Conservation (phyloP, 2,113 vertebrate species). For the Indri indri region DNA sequence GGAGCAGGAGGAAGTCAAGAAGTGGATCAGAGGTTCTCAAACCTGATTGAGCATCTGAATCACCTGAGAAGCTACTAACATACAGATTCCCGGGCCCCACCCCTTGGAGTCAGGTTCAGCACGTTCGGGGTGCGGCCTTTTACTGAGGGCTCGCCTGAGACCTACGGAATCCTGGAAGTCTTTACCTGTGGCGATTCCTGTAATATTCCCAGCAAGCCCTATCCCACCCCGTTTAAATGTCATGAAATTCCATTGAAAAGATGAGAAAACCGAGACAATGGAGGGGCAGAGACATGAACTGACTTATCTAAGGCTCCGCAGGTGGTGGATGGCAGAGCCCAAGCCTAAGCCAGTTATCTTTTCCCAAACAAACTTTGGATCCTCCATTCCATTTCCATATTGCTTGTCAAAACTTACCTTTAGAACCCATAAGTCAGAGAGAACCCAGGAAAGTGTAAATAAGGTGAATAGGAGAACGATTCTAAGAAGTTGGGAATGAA, state of each 20-base stretch:
- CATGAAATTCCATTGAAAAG: not conserved
- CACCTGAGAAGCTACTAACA: not conserved
- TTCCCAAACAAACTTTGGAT: not conserved
- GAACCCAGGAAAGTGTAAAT: not conserved
- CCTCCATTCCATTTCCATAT: not conserved
- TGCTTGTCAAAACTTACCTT: not conserved
- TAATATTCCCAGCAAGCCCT: not conserved
- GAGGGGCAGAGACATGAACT: not conserved
- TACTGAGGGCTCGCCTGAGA: fast-evolving
- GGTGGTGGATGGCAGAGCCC: not conserved
- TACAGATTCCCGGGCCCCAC: not conserved
- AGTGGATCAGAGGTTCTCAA: not conserved
- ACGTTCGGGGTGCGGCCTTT: not conserved
- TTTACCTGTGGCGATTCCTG: not conserved
- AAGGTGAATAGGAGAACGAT: not conserved
- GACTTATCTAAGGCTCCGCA: not conserved
- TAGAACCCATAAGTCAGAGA: not conserved
- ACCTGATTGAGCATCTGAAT: not conserved
- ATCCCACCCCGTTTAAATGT: not conserved
- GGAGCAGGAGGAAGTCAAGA: not conserved
- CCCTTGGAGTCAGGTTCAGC: not conserved
- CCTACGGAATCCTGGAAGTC: not conserved
- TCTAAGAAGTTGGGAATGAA: not conserved
- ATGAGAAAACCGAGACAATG: not conserved
- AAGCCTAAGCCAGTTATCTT: not conserved